These are phyloP conservation scores for Atethmia centrago DNA, from an alignment of 2,888 invertebrate genomes.

Conservation along the genomic window DNA sequence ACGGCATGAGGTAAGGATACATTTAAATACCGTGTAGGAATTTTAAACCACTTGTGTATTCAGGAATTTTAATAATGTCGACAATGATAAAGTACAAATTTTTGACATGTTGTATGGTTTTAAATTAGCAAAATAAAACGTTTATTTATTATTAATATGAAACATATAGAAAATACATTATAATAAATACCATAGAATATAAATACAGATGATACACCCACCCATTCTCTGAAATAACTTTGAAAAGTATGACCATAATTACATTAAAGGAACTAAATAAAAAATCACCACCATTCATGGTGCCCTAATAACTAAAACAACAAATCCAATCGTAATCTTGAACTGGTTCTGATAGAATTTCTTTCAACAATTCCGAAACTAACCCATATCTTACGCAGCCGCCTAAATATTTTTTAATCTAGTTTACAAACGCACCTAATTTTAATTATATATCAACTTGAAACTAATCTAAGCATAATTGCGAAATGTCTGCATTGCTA, in stretches of 20 bases:
- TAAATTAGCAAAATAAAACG: background rate
- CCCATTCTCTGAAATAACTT: background rate
- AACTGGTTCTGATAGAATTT: constrained; percentile 42
- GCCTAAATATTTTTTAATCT: constrained; percentile 58
- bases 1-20: constrained; percentile 96
- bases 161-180: no score
- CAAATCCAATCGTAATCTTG: constrained; percentile 22
- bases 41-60: background rate
- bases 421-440: constrained; percentile 57
- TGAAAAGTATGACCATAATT: background rate
- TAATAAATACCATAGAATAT: no score
- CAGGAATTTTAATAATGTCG: background rate
- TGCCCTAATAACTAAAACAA: constrained; percentile 5
- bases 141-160: background rate
- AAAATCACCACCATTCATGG: background rate
- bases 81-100: background rate
- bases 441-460: constrained; percentile 66
- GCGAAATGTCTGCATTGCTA: constrained; percentile 63
- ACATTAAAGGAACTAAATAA: background rate
- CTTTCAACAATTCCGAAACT: constrained; percentile 34
- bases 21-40: background rate
- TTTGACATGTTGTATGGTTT: background rate
- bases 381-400: constrained; percentile 35
- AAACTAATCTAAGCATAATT: constrained; percentile 56
- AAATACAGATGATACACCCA: background rate